Evolutionary conservation across 2,113 vertebrate species (phyloP), one percentile per base, ranked within the genome.

Genomic region (Fregata magnificens): DNA sequence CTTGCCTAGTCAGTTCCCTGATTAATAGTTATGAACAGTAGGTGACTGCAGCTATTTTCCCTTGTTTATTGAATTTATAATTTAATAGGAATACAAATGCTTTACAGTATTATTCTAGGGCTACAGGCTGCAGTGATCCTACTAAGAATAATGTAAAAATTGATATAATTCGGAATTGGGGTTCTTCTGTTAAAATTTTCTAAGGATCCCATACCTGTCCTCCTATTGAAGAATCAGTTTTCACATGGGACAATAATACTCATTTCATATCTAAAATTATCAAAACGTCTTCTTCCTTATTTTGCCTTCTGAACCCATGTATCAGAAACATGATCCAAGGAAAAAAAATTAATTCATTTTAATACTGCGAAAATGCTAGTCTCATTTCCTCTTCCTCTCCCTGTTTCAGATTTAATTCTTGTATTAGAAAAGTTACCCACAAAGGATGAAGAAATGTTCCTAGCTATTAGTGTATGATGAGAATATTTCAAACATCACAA

Each of bases 161-260:
- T 13, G 10, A 67, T 72, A 32, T 28, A 53, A 26, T 55, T 82
- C 28, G 5, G 21, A 71, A 66, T 18, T 3, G 2, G 17, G 22
- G 47, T 74, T 78, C 31, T 86, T 67, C 19, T 63, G 3, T 49
- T 69, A 40, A 73, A 32, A 29, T 50, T 42, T 80, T 38, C 21
- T 62, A 22, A 47, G 45, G 34, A n/a, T 72, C 8, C 2, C 4
- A 5, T 44, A 10, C 3, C 3, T 44, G 1, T 42, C 5, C 18
- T 49, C 15, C 40, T 76, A 2, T 7, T 63, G 17, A 94, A 21
- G 40, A 58, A 13, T 73, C 16, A 9, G 6, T 73, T 86, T 84
- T 91, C 52, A 59, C 9, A 3, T 15, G 5, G 31, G 16, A 71
- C 14, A 67, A 89, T n/a, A 69, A 38, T 45, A 29, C 2, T 56